These are phyloP conservation scores for Platycnemis pennipes DNA, from an alignment of 2,888 invertebrate species.

Conservation along the genomic window DNA sequence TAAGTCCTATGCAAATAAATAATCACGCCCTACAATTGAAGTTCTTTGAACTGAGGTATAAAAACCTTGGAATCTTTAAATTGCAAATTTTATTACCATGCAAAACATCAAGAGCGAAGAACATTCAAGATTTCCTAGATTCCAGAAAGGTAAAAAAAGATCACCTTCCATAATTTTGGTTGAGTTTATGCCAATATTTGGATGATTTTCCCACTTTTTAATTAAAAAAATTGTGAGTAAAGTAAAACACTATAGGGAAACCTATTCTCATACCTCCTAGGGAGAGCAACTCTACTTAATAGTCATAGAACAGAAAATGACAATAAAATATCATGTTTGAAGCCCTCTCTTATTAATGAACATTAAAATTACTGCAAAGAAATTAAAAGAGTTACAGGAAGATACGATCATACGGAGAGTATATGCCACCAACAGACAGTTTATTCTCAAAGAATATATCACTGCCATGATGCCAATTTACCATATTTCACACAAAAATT, in stretches of 20 bases:
- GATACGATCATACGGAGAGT: background rate
- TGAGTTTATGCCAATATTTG: too few relatives aligned
- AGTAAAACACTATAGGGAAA: too few relatives aligned
- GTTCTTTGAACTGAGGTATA: background rate
- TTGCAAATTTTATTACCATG: background rate
- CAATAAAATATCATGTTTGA: background rate
- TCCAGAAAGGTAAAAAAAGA: background rate
- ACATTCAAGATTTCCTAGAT: background rate
- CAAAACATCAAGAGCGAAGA: background rate
- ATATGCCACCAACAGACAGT: background rate
- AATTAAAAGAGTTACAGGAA: background rate
- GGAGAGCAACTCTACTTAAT: too few relatives aligned
- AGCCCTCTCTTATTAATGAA: background rate
- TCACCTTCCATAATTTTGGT: too few relatives aligned
- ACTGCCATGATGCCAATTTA: background rate
- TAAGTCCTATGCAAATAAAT: background rate
- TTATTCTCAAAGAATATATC: background rate
- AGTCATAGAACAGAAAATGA: background rate
- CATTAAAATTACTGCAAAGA: background rate
- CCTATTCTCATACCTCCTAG: too few relatives aligned
- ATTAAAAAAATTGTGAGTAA: too few relatives aligned
- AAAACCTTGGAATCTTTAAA: background rate
- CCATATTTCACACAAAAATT: background rate
- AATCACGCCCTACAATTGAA: background rate
- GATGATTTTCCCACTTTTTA: too few relatives aligned